Base-by-base conservation (phyloP, 2,797 vertebrate genomes). In the Chiloscyllium punctatum region DNA sequence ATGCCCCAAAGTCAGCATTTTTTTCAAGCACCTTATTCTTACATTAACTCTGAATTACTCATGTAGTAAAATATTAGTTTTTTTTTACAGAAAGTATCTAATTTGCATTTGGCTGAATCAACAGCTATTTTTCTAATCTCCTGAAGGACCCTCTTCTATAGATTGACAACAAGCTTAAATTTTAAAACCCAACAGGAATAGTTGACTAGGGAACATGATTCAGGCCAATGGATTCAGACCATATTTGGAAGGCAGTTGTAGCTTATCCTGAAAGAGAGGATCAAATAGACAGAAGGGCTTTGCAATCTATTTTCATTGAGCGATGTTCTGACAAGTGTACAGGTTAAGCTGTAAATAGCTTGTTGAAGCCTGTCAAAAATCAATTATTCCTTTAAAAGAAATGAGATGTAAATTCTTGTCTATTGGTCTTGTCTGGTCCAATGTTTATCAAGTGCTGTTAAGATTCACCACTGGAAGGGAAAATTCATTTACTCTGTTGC, bases 381-480 rank as follows among this genome's bases (percentile, higher is more conserved):
- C 57, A 66, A 91, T 91, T 57, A n/a, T 66, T 91, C 66, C 16
- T 5, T 23, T 42, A 66, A 66, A 66, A 91, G 42, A 66, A 62
- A 33, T 62, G 57, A n/a, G 57, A n/a, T 91, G 88, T 91, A 68
- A 91, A 91, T 91, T 91, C 57, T 91, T 91, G 33, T 68, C 57
- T 68, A 91, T 91, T 37, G 57, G 62, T 21, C 88, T 91, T 68
- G 62, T 9, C 33, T 37, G 5, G 91, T 33, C 33, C 88, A 23
- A 16, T 37, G 66, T 91, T 68, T 91, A 91, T 68, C 57, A 91
- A 66, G 62, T 91, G 88, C 57, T 68, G 62, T 37, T 68, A 16
- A 37, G 33, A 68, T 37, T 91, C 33, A 68, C 30, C 37, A 62
- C 2, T 91, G n/a, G 88, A 66, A 68, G 3, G 33, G 57, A 91